These are phyloP conservation scores for Oscheius sp. DNA, from an alignment of 2,888 invertebrate species.

Conservation along the genomic window DNA sequence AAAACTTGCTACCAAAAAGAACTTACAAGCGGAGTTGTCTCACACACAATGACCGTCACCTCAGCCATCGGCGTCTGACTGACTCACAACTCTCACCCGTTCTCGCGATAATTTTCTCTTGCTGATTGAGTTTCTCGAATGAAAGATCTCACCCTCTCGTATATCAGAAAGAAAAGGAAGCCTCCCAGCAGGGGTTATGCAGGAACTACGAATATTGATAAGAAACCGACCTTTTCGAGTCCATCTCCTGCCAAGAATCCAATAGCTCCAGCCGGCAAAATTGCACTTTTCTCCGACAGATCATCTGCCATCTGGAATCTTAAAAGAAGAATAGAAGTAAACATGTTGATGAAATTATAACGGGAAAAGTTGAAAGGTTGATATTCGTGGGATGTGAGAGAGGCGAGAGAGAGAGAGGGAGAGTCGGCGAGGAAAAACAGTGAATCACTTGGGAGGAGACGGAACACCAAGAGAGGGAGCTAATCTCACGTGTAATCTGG, in stretches of 20 bases:
- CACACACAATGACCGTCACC: too few species aligned
- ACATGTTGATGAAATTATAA: background rate
- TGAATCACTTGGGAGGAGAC: background rate
- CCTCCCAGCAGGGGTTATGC: background rate
- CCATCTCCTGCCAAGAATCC: constrained; percentile 27
- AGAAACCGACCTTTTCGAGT: constrained; percentile 18
- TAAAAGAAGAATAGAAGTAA: background rate
- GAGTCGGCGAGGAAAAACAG: background rate
- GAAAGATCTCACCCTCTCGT: too few species aligned
- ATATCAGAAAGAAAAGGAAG: too few species aligned
- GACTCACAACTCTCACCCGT: too few species aligned
- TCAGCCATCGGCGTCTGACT: too few species aligned
- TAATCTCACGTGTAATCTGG: background rate
- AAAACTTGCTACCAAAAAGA: too few species aligned
- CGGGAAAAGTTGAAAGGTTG: background rate
- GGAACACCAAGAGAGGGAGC: background rate
- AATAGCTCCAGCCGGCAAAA: constrained; percentile 19
- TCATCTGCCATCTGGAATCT: constrained; percentile 21
- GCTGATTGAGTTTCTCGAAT: too few species aligned
- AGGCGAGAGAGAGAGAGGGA: background rate
- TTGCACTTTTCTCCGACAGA: constrained; percentile 11
- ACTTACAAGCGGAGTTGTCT: too few species aligned
- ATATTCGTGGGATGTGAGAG: background rate
- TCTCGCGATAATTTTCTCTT: too few species aligned
- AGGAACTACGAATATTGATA: background rate